Percentiles rank a stretch among this genome's conserved stretches.
These are phyloP conservation scores for Scartelaos histophorus DNA, from an alignment of 2,113 vertebrate genomes.

Conservation along the genomic window DNA sequence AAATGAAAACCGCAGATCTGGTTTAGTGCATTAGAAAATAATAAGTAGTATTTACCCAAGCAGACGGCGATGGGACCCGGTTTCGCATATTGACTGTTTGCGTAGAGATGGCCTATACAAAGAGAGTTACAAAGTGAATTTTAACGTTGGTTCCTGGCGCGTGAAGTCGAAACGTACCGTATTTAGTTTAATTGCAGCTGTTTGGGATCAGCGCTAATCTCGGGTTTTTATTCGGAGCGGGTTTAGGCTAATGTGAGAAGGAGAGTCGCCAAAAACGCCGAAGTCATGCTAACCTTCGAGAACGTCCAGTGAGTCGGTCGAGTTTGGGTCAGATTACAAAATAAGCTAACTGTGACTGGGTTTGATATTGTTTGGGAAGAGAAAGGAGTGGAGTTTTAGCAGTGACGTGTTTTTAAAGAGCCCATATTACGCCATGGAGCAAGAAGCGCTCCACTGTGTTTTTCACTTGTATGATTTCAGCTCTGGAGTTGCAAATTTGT, in stretches of 20 bases:
- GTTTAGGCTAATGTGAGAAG: not conserved
- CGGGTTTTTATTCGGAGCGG: constrained; percentile 65
- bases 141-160: constrained; percentile 63
- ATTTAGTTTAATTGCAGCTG: constrained; percentile 77
- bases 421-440: too few species aligned
- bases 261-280: not conserved
- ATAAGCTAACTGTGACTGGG: too few species aligned
- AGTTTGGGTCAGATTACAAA: not conserved
- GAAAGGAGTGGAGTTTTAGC: too few species aligned
- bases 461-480: too few species aligned
- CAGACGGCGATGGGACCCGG: constrained; percentile 83
- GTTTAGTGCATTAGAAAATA: constrained; percentile 86
- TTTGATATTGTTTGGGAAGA: too few species aligned
- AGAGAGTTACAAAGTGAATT: constrained; percentile 84
- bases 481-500: too few species aligned
- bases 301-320: not conserved
- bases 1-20: constrained; percentile 92
- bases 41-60: constrained; percentile 95
- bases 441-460: too few species aligned
- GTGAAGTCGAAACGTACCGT: constrained; percentile 65
- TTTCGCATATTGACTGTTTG: constrained; percentile 87
- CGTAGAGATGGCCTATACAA: constrained; percentile 76
- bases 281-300: not conserved
- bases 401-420: too few species aligned
- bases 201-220: constrained; percentile 74